Evolutionary conservation across 2,113 vertebrate species (phyloP).

Genomic region (Oxygymnocypris stewartii): DNA sequence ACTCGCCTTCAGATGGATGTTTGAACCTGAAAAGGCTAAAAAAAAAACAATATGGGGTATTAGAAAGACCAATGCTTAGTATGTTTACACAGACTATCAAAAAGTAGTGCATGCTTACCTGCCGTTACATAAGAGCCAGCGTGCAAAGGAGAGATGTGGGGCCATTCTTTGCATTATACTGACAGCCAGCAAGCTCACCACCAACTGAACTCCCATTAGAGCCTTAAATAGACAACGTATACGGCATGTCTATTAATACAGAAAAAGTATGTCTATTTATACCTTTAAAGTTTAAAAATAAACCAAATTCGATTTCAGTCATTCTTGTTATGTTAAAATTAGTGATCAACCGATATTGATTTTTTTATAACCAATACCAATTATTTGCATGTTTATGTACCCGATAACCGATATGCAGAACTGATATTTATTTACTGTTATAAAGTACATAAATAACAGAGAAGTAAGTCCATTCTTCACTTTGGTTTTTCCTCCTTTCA

Average conservation of each 20-base stretch:
- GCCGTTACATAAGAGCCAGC: slow-evolving; percentile 94
- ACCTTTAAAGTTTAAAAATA: neutral
- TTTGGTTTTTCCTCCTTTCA: too few species aligned
- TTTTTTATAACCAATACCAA: too few species aligned
- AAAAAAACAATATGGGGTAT: neutral
- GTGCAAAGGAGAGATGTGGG: slow-evolving; percentile 90
- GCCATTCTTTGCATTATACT: slow-evolving; percentile 92
- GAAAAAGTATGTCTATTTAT: neutral
- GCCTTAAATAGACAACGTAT: slow-evolving; percentile 73
- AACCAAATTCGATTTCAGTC: too few species aligned
- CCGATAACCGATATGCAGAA: too few species aligned
- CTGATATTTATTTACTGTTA: too few species aligned
- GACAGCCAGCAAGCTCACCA: slow-evolving; percentile 88
- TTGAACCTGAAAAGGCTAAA: slow-evolving; percentile 87
- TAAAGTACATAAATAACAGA: too few species aligned
- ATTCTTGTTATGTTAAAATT: too few species aligned
- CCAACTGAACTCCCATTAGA: slow-evolving; percentile 89
- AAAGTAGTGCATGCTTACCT: slow-evolving; percentile 74
- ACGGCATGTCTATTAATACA: neutral
- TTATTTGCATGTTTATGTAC: too few species aligned
- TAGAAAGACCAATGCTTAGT: neutral
- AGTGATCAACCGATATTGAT: too few species aligned
- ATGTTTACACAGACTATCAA: neutral
- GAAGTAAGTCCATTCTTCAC: too few species aligned
- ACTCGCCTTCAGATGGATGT: slow-evolving; percentile 90